Base-by-base conservation (phyloP, 92 coral and sea anemone genomes). In the Desmophyllum pertusum region DNA sequence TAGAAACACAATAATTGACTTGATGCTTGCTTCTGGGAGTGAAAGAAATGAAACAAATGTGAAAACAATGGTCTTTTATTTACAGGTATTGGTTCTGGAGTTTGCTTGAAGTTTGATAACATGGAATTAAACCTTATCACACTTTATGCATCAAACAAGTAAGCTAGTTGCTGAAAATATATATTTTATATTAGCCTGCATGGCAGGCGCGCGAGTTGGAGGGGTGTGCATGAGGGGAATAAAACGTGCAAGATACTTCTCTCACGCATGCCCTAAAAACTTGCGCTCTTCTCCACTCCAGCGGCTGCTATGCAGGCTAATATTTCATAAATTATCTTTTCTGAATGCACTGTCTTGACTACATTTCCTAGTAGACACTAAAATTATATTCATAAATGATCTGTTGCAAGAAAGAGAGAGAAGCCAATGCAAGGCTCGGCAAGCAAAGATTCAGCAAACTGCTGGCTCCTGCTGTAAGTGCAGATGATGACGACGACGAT, bases 31-130 rank as follows among this genome's bases (percentile, higher is more conserved):
- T n/a, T n/a, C n/a, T n/a, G n/a, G n/a, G n/a, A n/a, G n/a, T n/a
- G n/a, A n/a, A n/a, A n/a, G n/a, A n/a, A n/a, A n/a, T n/a, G 19
- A 55, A 18, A 18, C 29, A 57, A 21, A 57, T 2, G 10, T 57
- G 3, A 57, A 23, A 5, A 19, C 3, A 25, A 7, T 25, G 13
- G 10, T 62, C 14, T 27, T 67, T 51, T 1, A 3, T 37, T 30
- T 75, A 3, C 48, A 96, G 99, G 99, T 14, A 91, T 89, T 87
- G 99, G 99, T 7, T 94, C 98, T 73, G 99, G 99, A 67, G 91
- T 96, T 43, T 90, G 95, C 51, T 81, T 96, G 83, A 90, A 89
- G 83, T 84, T 89, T 77, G 83, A 85, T 39, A 89, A 91, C 77
- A 74, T 69, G 73, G 93, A 94, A 63, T 66, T 96, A 67, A 96